These are phyloP conservation scores for Ciona savignyi DNA, from an alignment of 23 tunicate species.

Conservation along the genomic window DNA sequence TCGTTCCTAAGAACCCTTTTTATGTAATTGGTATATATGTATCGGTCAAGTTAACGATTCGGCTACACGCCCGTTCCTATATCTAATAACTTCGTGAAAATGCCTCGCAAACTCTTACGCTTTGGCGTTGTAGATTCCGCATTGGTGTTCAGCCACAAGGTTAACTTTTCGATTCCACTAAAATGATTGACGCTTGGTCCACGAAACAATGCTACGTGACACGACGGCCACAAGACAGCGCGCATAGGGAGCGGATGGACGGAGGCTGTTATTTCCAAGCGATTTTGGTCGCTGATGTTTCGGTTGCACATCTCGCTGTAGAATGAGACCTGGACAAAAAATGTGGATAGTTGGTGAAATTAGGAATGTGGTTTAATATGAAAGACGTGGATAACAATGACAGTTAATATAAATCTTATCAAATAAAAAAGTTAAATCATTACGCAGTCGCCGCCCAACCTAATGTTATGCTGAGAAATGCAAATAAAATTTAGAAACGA, in stretches of 20 bases:
- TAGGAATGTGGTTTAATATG: too few relatives aligned
- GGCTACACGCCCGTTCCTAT: too few relatives aligned
- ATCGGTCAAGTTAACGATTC: too few relatives aligned
- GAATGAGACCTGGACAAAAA: constrained; percentile 22
- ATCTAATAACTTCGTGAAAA: too few relatives aligned
- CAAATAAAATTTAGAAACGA: too few relatives aligned
- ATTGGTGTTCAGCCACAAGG: background rate
- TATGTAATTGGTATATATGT: too few relatives aligned
- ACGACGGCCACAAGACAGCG: constrained; percentile 82
- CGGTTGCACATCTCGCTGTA: constrained; percentile 4
- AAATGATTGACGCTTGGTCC: constrained; percentile 66
- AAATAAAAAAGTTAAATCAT: too few relatives aligned
- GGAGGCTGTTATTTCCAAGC: constrained; percentile 50
- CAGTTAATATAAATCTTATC: background rate
- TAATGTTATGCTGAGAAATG: too few relatives aligned
- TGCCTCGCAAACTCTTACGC: too few relatives aligned
- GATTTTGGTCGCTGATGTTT: background rate
- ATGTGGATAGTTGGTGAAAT: too few relatives aligned
- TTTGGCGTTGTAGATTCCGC: background rate
- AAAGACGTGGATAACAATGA: background rate
- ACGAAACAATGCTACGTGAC: constrained; percentile 37
- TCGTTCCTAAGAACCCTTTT: too few relatives aligned
- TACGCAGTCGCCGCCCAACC: too few relatives aligned
- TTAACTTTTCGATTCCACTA: background rate
- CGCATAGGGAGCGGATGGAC: constrained; percentile 83